Evolutionary conservation across 2,113 vertebrate species (phyloP), one percentile per base, ranked within the genome.

Genomic region (Noctilio leporinus): DNA sequence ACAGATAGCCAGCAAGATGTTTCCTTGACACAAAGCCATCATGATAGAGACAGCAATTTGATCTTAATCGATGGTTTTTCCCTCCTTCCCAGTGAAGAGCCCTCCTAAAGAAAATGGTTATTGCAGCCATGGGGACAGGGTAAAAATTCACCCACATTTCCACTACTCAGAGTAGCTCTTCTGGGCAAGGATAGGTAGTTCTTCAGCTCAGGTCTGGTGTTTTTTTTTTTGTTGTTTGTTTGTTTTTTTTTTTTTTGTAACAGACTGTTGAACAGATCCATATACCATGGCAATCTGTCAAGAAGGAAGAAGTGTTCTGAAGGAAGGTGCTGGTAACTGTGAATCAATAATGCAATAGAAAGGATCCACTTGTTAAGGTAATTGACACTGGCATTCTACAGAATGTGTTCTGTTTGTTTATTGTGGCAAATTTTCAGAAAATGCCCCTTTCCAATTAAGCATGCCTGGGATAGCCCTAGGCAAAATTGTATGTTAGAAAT

Each of bases 361-460:
- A 89, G 82, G 7, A 28, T 77, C 8, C 3, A 49, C 57, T 86
- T 93, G 64, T 69, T 86, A 40, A 30, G 76, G 24, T 64, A 65
- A 94, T 91, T 47, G 35, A 22, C 49, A 92, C 40, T 35, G 19
- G 43, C 38, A 77, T 87, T 83, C 35, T 95, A 91, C 65, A 78
- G 67, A 67, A 55, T 75, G 22, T 85, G 47, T 67, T 87, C 64
- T 17, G 62, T 94, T 69, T 92, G 53, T 69, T 94, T 90, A 93
- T 24, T 19, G 24, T 15, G 28, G 45, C 16, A 83, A n/a, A 93
- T 59, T 96, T 90, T 92, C 76, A 86, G 70, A 93, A 91, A 95
- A 83, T 28, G 55, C 53, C 87, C 16, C n/a, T 86, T 93, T 91
- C 62, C 43, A 93, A 81, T 86, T 77, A 96, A 86, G 47, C 26